These are phyloP conservation scores for Euphonia xanthogaster DNA, from an alignment of 2,797 vertebrate genomes.

Conservation along the genomic window DNA sequence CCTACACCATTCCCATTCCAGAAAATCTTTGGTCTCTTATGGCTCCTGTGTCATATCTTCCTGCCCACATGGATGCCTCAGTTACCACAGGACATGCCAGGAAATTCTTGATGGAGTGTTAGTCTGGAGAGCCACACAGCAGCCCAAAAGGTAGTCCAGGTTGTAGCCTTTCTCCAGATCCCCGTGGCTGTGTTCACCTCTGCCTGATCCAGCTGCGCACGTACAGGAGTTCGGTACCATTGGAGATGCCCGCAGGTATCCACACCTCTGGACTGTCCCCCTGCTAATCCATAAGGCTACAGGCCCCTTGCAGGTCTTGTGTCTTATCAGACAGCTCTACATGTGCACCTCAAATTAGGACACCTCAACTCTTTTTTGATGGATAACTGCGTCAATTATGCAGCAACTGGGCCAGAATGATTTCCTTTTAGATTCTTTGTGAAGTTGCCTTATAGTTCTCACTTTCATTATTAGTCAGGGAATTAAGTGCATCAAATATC, in stretches of 20 bases:
- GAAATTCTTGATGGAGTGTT: not conserved
- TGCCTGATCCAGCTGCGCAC: not conserved
- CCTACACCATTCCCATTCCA: not conserved
- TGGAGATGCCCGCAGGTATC: not conserved
- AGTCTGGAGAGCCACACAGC: not conserved
- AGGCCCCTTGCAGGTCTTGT: not conserved
- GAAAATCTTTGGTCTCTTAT: not conserved
- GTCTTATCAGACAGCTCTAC: not conserved
- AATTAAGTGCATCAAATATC: not conserved
- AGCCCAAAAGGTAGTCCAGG: not conserved
- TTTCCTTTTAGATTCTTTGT: not conserved
- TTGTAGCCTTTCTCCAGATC: not conserved
- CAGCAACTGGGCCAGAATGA: not conserved
- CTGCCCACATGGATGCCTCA: not conserved
- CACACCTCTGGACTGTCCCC: too few species aligned
- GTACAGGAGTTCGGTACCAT: not conserved
- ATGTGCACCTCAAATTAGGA: not conserved
- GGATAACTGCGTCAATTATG: not conserved
- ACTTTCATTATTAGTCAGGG: not conserved
- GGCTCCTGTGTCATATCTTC: fast-evolving
- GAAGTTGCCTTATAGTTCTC: not conserved
- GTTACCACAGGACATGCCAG: not conserved
- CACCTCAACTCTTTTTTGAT: not conserved
- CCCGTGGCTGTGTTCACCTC: not conserved
- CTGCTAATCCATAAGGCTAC: not conserved